A percentile compares a stretch with the other conserved stretches of the same genome.
These are phyloP conservation scores for Iphiclides podalirius DNA, from an alignment of 2,888 invertebrate species.

Conservation along the genomic window DNA sequence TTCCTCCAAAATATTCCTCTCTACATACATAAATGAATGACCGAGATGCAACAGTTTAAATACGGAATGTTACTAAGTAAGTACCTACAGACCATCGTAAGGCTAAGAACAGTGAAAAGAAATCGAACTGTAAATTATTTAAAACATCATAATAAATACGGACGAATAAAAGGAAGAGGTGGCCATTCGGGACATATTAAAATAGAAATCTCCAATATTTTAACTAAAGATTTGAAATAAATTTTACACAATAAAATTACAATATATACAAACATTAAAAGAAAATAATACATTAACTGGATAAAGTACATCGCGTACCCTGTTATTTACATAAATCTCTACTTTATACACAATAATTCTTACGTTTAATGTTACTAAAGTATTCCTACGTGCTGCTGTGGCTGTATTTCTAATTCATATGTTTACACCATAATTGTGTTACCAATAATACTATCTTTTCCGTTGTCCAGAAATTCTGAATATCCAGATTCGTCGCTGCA, in stretches of 20 bases:
- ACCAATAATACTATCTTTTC: constrained; percentile 71
- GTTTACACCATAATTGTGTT: constrained; percentile 72
- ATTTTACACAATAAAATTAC: constrained; percentile 36
- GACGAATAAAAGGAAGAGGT: constrained; percentile 4
- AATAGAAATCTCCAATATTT: constrained; percentile 17
- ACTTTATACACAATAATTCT: constrained; percentile 18
- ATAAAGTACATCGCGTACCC: constrained; percentile 50
- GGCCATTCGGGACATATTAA: constrained; percentile 12
- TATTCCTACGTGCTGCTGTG: constrained; percentile 6
- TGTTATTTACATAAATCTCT: constrained; percentile 47
- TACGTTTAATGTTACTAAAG: constrained; percentile 2
- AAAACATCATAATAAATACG: constrained; percentile 20
- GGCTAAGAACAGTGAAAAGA: constrained; percentile 34
- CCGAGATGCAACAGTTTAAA: constrained; percentile 39
- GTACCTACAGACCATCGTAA: constrained; percentile 36
- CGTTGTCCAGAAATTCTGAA: constrained; percentile 85
- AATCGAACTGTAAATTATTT: constrained; percentile 15
- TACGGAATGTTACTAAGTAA: constrained; percentile 56
- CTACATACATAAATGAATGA: constrained; percentile 51
- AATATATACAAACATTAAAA: constrained; percentile 63
- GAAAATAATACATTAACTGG: constrained; percentile 52
- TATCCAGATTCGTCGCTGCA: constrained; percentile 96
- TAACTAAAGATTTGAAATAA: constrained; percentile 23
- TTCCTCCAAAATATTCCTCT: constrained; percentile 49
- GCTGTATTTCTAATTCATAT: not conserved